These are phyloP conservation scores for Sturnus vulgaris DNA, from an alignment of 2,113 vertebrate species.

Conservation along the genomic window DNA sequence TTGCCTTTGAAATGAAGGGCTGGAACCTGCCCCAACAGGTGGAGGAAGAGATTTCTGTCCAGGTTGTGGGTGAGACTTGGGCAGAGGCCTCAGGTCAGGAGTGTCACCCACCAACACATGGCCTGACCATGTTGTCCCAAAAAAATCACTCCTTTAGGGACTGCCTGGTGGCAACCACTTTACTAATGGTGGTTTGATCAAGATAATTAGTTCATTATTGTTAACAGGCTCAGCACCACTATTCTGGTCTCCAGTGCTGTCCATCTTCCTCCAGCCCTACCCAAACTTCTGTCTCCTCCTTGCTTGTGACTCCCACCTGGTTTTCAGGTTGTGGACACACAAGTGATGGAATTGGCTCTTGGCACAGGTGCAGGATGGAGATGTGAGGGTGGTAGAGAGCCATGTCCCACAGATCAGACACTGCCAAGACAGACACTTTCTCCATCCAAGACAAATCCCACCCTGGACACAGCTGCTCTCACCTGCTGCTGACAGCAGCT, in stretches of 20 bases:
- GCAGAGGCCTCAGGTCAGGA: background rate
- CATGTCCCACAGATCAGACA: background rate
- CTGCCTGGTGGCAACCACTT: background rate
- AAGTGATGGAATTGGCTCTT: background rate
- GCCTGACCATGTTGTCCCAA: background rate
- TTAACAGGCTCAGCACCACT: background rate
- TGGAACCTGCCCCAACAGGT: fast-evolving
- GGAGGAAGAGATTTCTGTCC: background rate
- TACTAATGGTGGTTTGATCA: background rate
- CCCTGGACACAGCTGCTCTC: background rate
- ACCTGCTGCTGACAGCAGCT: background rate
- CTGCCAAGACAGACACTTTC: background rate
- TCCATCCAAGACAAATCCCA: background rate
- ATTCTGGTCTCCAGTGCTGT: background rate
- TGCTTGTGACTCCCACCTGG: background rate
- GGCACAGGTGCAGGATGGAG: background rate
- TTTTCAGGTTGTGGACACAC: background rate
- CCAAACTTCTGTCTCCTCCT: background rate
- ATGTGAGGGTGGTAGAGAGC: background rate
- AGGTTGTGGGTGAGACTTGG: background rate
- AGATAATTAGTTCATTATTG: background rate
- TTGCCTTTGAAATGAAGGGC: background rate
- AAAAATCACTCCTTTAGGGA: background rate
- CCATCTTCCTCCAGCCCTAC: background rate
- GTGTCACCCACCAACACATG: too few species aligned